A percentile compares a stretch with the other conserved stretches of the same genome.
Conservation (phyloP, 1,140 invertebrate genomes). For the Aphidius gifuensis region DNA sequence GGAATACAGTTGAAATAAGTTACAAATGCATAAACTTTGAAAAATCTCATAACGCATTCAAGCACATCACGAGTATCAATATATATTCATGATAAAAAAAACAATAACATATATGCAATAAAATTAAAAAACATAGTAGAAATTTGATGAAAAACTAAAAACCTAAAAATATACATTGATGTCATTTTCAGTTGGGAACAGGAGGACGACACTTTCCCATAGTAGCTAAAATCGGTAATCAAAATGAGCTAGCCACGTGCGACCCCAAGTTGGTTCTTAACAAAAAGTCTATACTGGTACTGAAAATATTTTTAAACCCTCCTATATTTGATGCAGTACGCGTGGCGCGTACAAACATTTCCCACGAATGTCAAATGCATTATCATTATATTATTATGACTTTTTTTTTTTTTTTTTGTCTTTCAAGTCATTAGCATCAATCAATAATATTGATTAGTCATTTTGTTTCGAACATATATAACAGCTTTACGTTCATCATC, state of each 20-base stretch:
- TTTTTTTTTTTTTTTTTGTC: neutral
- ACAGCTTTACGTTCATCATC: neutral
- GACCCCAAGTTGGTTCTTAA: no score
- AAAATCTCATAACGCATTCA: neutral
- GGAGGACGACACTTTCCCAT: slow-evolving; percentile 6
- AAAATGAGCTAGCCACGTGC: slow-evolving; percentile 3
- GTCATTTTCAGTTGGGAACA: slow-evolving; percentile 9
- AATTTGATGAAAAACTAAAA: no score
- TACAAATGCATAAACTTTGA: no score
- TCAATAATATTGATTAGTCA: no score
- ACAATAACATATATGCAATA: no score
- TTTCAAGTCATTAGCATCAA: neutral
- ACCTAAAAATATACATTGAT: no score
- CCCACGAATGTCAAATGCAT: slow-evolving; percentile 3
- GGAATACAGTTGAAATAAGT: no score
- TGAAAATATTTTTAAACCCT: neutral
- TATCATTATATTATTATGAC: neutral
- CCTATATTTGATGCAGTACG: neutral
- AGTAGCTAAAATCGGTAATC: neutral
- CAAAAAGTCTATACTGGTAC: neutral
- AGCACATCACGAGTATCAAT: no score
- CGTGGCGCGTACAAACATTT: neutral
- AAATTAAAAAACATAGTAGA: no score
- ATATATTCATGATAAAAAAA: no score
- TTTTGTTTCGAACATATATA: slow-evolving; percentile 1